Base-by-base conservation (phyloP, 1,140 invertebrate genomes). In the Penaeus japonicus region DNA sequence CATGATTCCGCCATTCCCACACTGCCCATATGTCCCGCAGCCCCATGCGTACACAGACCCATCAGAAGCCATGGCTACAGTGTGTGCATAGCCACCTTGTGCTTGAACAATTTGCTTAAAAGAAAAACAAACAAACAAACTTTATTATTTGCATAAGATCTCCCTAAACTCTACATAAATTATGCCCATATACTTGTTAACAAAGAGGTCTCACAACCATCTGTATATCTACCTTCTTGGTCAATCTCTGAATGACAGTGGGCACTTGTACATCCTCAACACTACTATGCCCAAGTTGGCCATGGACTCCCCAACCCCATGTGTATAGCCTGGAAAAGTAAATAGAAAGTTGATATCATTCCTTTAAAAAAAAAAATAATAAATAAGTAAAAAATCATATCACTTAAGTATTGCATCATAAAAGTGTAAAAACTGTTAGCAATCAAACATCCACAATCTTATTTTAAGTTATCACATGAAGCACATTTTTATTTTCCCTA, bases 261-360 rank as follows among this genome's bases (percentile, higher is more conserved):
- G 96, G 96, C 57, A 92, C 92, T 78, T 93, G 92, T 83, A 93
- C 92, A 91, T 96, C 95, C 89, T 96, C 95, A 35, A 95, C 95
- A 91, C 93, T 93, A 53, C 95, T 95, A 92, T 96, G 96, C 24
- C 96, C 96, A 22, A 97, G 92, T 92, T 97, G 96, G 0, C 96
- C 96, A 92, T 97, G 96, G 30, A 97, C 95, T 47, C 96, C 96
- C 96, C 96, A 97, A 15, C 94, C 94, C 94, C 94, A 94, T 32
- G 92, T 92, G 90, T 92, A 94, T 17, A 94, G 91, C 77, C 93
- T 93, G 79, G 3, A 35, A 92, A 91, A 47, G 32, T 73, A 85
- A 53, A 75, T 59, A 85, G 27, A 89, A 32, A 30, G 18, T 1
- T 47, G 47, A 7, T 4, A 47, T 47, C 47, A 47, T 47, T 47